Evolutionary conservation across 2,888 invertebrate genomes (phyloP).

Genomic region (Melinaea menophilus): DNA sequence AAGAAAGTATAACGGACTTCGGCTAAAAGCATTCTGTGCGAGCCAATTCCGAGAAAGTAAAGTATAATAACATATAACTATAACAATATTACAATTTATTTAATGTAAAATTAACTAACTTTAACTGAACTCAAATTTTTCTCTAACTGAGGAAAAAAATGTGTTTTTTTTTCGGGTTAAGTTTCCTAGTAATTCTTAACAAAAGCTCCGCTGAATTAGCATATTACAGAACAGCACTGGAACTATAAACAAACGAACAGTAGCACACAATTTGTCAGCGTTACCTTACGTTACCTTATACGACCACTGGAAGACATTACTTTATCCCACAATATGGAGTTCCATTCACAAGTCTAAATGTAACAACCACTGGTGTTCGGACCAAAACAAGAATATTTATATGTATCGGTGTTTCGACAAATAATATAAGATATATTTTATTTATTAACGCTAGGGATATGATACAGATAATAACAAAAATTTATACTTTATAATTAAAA

Average conservation of each 20-base stretch:
- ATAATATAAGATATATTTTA: background rate
- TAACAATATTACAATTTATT: too few relatives aligned
- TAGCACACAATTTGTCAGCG: constrained; percentile 26
- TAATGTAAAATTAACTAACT: too few relatives aligned
- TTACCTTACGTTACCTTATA: constrained; percentile 22
- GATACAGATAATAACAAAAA: too few relatives aligned
- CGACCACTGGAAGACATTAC: constrained; percentile 5
- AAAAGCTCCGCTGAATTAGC: background rate
- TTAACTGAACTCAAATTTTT: too few relatives aligned
- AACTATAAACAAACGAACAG: constrained; percentile 10
- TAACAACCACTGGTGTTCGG: background rate
- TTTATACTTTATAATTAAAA: too few relatives aligned
- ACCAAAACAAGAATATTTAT: background rate
- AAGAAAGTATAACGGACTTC: too few relatives aligned
- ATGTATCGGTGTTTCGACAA: background rate
- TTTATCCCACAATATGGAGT: constrained; percentile 13
- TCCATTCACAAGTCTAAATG: constrained; percentile 10
- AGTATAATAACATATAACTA: too few relatives aligned
- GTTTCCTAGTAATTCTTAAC: too few relatives aligned
- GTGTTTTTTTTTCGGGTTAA: too few relatives aligned
- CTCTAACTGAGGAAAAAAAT: too few relatives aligned
- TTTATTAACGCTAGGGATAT: background rate
- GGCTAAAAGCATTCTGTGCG: too few relatives aligned
- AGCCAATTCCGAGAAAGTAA: too few relatives aligned
- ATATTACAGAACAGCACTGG: background rate